phyloP scores from a whole-genome alignment of 2,113 vertebrate species.

The Forbesichthys papilliferus region DNA sequence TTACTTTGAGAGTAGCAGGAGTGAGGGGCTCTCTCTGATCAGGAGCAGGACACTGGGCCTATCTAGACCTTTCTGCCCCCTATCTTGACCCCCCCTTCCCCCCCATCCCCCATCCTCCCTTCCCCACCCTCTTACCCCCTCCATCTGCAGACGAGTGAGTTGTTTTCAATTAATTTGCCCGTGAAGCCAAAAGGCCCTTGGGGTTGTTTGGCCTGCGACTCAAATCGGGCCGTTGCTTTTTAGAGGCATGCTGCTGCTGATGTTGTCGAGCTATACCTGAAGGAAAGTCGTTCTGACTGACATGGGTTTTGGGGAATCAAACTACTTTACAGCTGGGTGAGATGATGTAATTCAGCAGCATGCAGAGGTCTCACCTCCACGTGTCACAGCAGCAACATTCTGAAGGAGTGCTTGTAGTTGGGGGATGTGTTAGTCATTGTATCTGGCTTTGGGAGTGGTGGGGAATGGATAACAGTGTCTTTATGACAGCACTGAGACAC shows the following conservation, averaged over 20 bases:
- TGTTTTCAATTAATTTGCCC: constrained; percentile 71
- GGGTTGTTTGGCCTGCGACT: constrained; percentile 45
- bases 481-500: not conserved
- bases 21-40: constrained; percentile 50
- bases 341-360: constrained; percentile 13
- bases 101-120: constrained; percentile 67
- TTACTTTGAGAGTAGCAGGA: constrained; percentile 7
- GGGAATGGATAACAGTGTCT: constrained; percentile 3
- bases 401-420: constrained; percentile 10
- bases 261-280: constrained; percentile 16
- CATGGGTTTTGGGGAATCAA: constrained; percentile 23
- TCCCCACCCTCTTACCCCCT: constrained; percentile 41
- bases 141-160: constrained; percentile 51
- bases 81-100: not conserved
- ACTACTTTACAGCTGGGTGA: constrained; percentile 10
- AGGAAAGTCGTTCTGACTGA: constrained; percentile 30
- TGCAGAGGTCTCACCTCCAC: constrained; percentile 13
- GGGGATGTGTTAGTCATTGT: constrained; percentile 7
- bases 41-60: constrained; percentile 52
- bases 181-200: constrained; percentile 48
- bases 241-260: constrained; percentile 22
- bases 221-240: constrained; percentile 29
- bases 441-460: not conserved
- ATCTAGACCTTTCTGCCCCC: constrained; percentile 25
- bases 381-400: not conserved